Evolutionary conservation across 2,888 invertebrate species (phyloP).

Genomic region (Pegoplata infirma): DNA sequence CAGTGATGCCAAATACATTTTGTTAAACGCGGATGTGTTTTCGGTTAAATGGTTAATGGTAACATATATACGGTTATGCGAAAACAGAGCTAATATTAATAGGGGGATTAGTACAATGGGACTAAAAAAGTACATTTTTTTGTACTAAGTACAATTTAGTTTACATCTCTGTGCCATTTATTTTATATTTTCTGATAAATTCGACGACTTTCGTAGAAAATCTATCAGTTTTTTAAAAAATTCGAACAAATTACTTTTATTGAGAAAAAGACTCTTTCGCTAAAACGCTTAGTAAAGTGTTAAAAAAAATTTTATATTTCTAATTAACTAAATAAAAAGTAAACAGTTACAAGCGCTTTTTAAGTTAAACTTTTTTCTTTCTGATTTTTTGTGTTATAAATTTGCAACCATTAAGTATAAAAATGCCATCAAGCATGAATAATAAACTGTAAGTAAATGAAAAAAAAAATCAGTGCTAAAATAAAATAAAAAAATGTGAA

Average conservation of each 20-base stretch:
- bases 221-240: conserved; percentile 60
- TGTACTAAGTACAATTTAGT: too few species aligned
- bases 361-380: conserved; percentile 46
- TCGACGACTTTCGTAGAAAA: conserved; percentile 51
- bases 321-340: conserved; percentile 27
- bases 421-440: conserved; percentile 78
- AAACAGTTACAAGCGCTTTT: conserved; percentile 43
- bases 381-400: conserved; percentile 64
- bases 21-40: too few species aligned
- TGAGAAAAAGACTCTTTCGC: conserved; percentile 48
- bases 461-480: conserved; percentile 33
- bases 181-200: conserved; percentile 58
- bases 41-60: too few species aligned
- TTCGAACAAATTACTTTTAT: conserved; percentile 27
- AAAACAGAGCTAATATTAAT: too few species aligned
- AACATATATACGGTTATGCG: too few species aligned
- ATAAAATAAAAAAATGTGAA: conserved; percentile 64
- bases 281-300: conserved; percentile 42
- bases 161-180: too few species aligned
- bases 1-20: too few species aligned
- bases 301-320: conserved; percentile 12
- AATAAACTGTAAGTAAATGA: conserved; percentile 78
- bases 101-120: too few species aligned
- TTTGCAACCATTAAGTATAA: conserved; percentile 74
- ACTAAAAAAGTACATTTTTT: too few species aligned